Evolutionary conservation across 2,797 vertebrate genomes (phyloP), one percentile per base, ranked within the genome.

Genomic region (Sardinella longiceps): DNA sequence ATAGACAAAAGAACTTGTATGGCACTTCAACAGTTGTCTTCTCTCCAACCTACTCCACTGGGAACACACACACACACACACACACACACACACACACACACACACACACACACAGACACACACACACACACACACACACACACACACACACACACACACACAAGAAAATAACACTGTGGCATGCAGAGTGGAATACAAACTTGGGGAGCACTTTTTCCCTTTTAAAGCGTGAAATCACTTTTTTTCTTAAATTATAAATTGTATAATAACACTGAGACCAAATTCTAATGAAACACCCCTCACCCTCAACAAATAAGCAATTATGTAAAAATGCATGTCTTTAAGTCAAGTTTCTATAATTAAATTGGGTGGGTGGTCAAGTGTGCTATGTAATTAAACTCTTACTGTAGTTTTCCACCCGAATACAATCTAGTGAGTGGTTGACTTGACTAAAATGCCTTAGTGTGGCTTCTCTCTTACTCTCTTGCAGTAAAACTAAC

Each of bases 281-380:
- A 77, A 77, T 77, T 77, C 37, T 77, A 77, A 77, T 77, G 70
- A 77, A 43, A 77, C 56, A 80, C 28, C 23, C 74, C 45, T 43
- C 23, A 83, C 43, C 45, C 25, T 70, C 63, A 37, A 33, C 70
- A 77, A 77, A 77, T 39, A 77, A 18, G 70, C 70, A 77, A 77
- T 77, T 77, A 77, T 77, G 23, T 60, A 60, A 60, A 77, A 43
- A 43, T 39, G 33, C 70, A 77, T 43, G 70, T 77, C 70, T 77
- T 77, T 77, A 77, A 77, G 70, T 77, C 70, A 43, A 77, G 70
- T 77, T 77, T 77, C 43, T 77, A 1, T 39, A 77, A 77, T 77
- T 77, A 77, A 77, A 77, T 77, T 77, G 70, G 70, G 70, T 77
- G 70, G 70, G 18, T 77, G 70, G 70, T 77, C 70, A 77, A 77